A percentile compares a stretch with the other conserved stretches of the same genome.
These are phyloP conservation scores for Myotis daubentonii DNA, from an alignment of 2,797 vertebrate species.

Conservation along the genomic window DNA sequence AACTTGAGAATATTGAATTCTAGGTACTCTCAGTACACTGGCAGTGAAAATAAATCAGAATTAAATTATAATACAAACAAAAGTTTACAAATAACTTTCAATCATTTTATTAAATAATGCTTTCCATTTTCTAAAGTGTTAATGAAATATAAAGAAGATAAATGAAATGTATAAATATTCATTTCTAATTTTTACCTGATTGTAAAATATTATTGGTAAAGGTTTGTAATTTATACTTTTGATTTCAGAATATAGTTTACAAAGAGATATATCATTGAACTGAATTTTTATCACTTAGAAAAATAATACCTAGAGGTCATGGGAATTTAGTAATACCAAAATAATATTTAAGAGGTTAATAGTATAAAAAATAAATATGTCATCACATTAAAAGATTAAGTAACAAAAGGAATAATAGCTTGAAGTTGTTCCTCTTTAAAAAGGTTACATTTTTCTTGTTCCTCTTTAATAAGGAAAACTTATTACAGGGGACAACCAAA, in stretches of 20 bases:
- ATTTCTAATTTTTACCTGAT: conserved; percentile 83
- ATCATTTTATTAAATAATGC: conserved; percentile 83
- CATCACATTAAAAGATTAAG: conserved; percentile 54
- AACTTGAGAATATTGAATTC: conserved; percentile 81
- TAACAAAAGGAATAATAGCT: conserved; percentile 65
- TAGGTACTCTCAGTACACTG: conserved; percentile 80
- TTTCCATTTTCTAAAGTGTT: conserved; percentile 81
- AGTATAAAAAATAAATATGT: conserved; percentile 59
- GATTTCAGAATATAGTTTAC: conserved; percentile 77
- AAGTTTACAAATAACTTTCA: conserved; percentile 85
- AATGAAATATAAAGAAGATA: conserved; percentile 84
- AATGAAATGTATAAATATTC: conserved; percentile 82
- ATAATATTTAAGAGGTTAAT: conserved; percentile 64
- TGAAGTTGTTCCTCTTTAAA: conserved; percentile 56
- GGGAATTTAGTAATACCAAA: conserved; percentile 74
- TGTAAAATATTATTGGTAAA: conserved; percentile 83
- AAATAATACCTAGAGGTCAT: conserved; percentile 80
- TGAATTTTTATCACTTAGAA: conserved; percentile 79
- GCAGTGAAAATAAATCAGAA: conserved; percentile 79
- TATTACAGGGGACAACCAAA: conserved; percentile 39
- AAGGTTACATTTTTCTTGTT: conserved; percentile 37
- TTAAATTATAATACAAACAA: conserved; percentile 85
- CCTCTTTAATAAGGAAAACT: conserved; percentile 67
- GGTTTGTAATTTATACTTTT: conserved; percentile 81
- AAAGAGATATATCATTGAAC: conserved; percentile 81